Evolutionary conservation across 2,113 vertebrate genomes (phyloP), one percentile per base, ranked within the genome.

Genomic region (Clinocottus analis): DNA sequence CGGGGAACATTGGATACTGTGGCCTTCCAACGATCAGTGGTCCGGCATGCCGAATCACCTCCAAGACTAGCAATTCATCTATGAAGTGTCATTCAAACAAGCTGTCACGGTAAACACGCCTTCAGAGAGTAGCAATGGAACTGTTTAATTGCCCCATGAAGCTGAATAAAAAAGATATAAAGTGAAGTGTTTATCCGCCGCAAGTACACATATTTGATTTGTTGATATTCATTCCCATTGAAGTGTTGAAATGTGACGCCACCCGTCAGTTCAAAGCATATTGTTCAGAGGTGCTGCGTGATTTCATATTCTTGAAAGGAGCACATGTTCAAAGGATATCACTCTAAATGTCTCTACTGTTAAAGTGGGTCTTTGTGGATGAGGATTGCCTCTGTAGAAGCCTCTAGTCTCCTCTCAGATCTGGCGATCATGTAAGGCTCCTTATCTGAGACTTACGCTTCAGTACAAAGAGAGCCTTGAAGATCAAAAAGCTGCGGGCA

Each of bases 381-480:
- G 27, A 75, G 62, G 69, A 76, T 78, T 62, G 49, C 61, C 67
- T 71, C 53, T 85, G 25, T 27, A 47, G 66, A 69, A 69, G 76
- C 74, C 53, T 47, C 25, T 77, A 58, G 43, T 76, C 65, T 79
- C 3, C 23, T 37, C 70, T 89, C 70, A 78, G 85, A 89, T 83
- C 62, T 68, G 27, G 62, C 75, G 79, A 76, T 93, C 69, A 66
- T 19, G 71, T 87, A 53, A 64, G 72, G 66, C 78, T 82, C 65
- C 82, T 87, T 81, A 84, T 93, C 82, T 72, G 73, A 80, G 72
- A 72, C 80, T 77, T n/a, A n/a, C n/a, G n/a, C 70, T 31, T 79
- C 75, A 27, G 51, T 68, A 83, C 84, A 85, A 89, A 90, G 79
- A 59, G 33, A 84, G 66, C 58, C 71, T 83, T 79, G 53, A 82